Base-by-base conservation (phyloP, 2,888 invertebrate genomes). In the Tiliacea aurago region DNA sequence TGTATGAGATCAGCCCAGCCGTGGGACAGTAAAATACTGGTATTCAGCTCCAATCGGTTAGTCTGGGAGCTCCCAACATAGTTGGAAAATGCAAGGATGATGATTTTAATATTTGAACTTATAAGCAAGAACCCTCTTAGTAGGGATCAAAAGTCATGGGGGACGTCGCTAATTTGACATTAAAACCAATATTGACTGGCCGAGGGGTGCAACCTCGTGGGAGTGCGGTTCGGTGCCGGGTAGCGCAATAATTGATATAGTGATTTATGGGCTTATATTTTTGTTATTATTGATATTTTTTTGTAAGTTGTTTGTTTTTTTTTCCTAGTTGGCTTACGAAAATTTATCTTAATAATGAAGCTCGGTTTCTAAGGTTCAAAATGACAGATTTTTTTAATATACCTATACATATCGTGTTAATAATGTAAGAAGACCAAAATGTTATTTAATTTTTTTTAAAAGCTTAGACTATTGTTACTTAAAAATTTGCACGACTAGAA, bases 101-200 rank as follows among this genome's bases (percentile, higher is more conserved):
- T 37, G 59, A n/a, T 37, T 59, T 13, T 41, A 53, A 53, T 69
- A 69, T 63, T 41, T 64, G 20, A 45, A 28, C 69, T 47, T n/a
- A 7, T 53, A n/a, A 3, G 2, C 33, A 3, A 13, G 20, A 18
- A 43, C 67, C 66, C 70, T 59, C 66, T 56, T 13, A 49, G 10
- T 11, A 23, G 6, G 11, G 68, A 81, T 81, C 81, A 76, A 70
- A 68, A 72, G 53, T 28, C 81, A 76, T 20, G 53, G 61, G 71
- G 66, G 45, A 45, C 20, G 68, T 64, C 73, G 51, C 84, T 83
- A 84, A 84, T 84, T 83, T 73, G 80, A 84, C 70, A 83, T 83
- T 73, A 80, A 63, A 77, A 75, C 85, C 80, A 81, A 83, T 83
- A 84, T 78, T 73, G 84, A 58, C 55, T 69, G 45, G 71, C 41